Percentiles rank a stretch among this genome's conserved stretches.
Evolutionary conservation across 2,888 invertebrate species (phyloP).

Genomic region (Stenichneumon culpator): DNA sequence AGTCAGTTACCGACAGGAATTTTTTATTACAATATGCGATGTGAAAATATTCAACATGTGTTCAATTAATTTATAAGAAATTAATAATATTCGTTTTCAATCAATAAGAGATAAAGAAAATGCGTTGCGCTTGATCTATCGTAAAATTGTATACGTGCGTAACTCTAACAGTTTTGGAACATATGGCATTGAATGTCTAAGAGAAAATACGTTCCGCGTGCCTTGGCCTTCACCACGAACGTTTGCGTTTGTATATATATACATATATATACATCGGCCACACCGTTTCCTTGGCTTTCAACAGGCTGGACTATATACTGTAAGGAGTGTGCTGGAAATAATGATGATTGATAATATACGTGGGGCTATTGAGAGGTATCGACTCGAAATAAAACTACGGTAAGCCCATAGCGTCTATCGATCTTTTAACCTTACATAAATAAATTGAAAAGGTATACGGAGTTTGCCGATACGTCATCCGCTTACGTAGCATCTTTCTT

Average conservation of each 20-base stretch:
- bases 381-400: conserved; percentile 51
- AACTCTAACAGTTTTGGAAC: not conserved
- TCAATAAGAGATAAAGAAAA: not conserved
- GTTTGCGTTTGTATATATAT: conserved; percentile 1
- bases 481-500: conserved; percentile 17
- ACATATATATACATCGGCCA: not conserved
- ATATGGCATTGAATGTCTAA: not conserved
- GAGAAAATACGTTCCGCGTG: conserved; percentile 25
- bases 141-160: conserved; percentile 16
- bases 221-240: not conserved
- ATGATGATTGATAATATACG: conserved; percentile 55
- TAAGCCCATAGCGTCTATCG: conserved; percentile 41
- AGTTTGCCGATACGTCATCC: conserved; percentile 16
- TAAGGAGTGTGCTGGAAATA: conserved; percentile 49
- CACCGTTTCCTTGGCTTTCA: conserved; percentile 17
- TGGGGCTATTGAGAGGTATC: conserved; percentile 47
- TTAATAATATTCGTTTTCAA: conserved; percentile 6
- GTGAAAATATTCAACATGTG: not conserved
- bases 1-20: not conserved
- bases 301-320: conserved; percentile 32
- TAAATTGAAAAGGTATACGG: conserved; percentile 19
- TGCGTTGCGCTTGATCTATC: conserved; percentile 28
- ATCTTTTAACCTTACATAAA: conserved; percentile 28
- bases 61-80: not conserved
- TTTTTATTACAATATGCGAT: not conserved